Base-by-base conservation (phyloP, 1,140 invertebrate genomes). In the Euglossa dilemma region DNA sequence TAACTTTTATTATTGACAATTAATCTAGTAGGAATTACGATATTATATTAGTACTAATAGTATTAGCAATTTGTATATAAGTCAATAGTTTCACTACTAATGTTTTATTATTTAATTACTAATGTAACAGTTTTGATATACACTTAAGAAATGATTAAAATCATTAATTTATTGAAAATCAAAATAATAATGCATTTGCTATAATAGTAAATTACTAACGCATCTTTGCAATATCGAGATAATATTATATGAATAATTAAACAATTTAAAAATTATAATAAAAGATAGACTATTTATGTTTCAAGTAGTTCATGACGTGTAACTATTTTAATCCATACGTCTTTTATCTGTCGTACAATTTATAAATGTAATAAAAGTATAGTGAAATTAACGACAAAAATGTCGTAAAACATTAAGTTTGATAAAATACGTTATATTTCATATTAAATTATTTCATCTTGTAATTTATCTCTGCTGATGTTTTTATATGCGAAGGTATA, bases 401-500 rank as follows among this genome's bases (percentile, higher is more conserved):
- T n/a, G n/a, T n/a, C n/a, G 45, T 66, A 66, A 45, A 6, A 66
- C n/a, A 66, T n/a, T n/a, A 66, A 6, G 11, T 45, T 45, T 45
- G 5, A n/a, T 66, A n/a, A 45, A n/a, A 16, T 45, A 14, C 6
- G 14, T 66, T 36, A 47, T 18, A 45, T n/a, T 66, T 66, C n/a
- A 69, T 18, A 43, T 18, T 18, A 4, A 25, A 69, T 18, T 2
- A 45, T 25, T 47, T 16, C n/a, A n/a, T n/a, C n/a, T n/a, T n/a
- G 16, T 74, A 80, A 74, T 52, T 50, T 57, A 71, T 25, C 64
- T 20, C 6, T 45, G 14, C 20, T 25, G 36, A 18, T 73, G 16
- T 80, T 54, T 61, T 64, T 18, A 59, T 79, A 8, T 16, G 3
- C n/a, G 28, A 36, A 54, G 74, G 36, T 47, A 74, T 45, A 18